Conservation (phyloP, 2,797 vertebrate genomes). For the Pseudocheirus occidentalis region DNA sequence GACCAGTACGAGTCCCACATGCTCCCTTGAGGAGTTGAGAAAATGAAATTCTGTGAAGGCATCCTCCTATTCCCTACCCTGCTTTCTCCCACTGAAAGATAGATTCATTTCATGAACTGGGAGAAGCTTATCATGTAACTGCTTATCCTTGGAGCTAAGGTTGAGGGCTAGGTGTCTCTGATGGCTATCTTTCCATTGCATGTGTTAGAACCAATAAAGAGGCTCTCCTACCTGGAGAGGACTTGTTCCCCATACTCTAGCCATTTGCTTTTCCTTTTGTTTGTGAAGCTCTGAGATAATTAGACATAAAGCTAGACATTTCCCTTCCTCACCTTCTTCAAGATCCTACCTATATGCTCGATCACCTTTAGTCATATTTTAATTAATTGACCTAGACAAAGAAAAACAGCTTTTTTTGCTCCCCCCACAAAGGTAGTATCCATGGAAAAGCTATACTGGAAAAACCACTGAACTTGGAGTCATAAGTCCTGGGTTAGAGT, state of each 20-base stretch:
- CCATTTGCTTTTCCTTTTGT: neutral
- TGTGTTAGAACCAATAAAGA: neutral
- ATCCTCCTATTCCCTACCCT: slow-evolving; percentile 47
- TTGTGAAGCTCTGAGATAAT: neutral
- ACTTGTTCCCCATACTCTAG: neutral
- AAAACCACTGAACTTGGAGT: neutral
- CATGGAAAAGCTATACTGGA: neutral
- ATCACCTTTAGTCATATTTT: slow-evolving; percentile 9
- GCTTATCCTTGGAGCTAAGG: neutral
- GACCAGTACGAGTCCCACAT: neutral
- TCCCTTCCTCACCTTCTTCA: neutral
- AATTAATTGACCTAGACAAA: slow-evolving; percentile 22
- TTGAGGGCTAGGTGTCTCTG: neutral
- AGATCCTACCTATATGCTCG: neutral
- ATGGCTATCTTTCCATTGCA: neutral
- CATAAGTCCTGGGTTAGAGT: neutral
- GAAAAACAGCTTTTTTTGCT: neutral
- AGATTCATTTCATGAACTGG: neutral
- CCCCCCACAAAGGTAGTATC: neutral
- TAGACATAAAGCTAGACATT: neutral
- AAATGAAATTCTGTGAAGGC: slow-evolving; percentile 54
- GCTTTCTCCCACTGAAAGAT: neutral
- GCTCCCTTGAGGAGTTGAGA: neutral
- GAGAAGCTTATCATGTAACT: neutral
- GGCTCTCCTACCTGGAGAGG: neutral